Percentiles rank a stretch among this genome's conserved stretches.
Conservation (phyloP, 2,888 invertebrate genomes). For the Aphodius sticticus region DNA sequence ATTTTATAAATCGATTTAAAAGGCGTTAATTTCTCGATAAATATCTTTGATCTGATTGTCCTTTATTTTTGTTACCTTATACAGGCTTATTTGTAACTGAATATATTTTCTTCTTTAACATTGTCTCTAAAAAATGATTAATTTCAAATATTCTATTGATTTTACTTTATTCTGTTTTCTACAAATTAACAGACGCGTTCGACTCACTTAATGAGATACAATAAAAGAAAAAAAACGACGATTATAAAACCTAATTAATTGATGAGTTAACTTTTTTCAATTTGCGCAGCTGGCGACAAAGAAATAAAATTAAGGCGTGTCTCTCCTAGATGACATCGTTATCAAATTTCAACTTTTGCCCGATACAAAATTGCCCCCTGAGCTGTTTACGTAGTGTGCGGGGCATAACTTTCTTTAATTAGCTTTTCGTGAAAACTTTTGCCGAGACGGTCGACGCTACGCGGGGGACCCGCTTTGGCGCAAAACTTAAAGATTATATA, state of each 20-base stretch:
- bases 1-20: too few relatives aligned
- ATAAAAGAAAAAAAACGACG: background rate
- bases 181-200: too few relatives aligned
- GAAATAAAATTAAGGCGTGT: background rate
- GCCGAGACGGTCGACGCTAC: background rate
- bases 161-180: too few relatives aligned
- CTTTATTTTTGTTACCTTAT: too few relatives aligned
- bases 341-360: conserved; percentile 9
- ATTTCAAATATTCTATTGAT: too few relatives aligned
- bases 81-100: too few relatives aligned
- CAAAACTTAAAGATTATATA: conserved; percentile 9
- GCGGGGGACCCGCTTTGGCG: background rate
- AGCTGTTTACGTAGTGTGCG: conserved; percentile 12
- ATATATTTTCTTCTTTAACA: too few relatives aligned
- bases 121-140: too few relatives aligned
- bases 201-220: background rate
- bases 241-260: background rate
- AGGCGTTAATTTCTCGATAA: too few relatives aligned
- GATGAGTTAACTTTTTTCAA: background rate
- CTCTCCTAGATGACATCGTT: conserved; percentile 13
- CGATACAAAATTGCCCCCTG: conserved; percentile 14
- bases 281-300: background rate
- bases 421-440: conserved; percentile 16
- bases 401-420: conserved; percentile 16
- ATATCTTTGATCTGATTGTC: too few relatives aligned